These are phyloP conservation scores for Thamnophis sirtalis DNA, from an alignment of 2,113 vertebrate genomes.

Conservation along the genomic window DNA sequence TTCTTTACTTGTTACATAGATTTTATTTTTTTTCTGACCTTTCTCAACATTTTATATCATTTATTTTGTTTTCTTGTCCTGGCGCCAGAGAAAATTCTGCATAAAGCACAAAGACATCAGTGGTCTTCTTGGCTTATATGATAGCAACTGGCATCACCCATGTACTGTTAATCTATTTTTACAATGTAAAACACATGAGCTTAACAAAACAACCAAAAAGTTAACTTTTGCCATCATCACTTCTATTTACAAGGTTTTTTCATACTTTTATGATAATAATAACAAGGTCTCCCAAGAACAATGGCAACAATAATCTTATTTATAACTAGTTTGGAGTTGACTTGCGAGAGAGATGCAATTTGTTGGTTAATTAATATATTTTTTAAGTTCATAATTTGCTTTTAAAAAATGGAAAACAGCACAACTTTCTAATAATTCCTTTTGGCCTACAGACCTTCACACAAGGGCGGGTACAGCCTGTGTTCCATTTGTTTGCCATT, in stretches of 20 bases:
- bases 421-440: not conserved
- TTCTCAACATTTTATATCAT: not conserved
- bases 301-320: not conserved
- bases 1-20: not conserved
- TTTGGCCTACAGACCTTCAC: not conserved
- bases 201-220: not conserved
- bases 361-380: not conserved
- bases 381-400: not conserved
- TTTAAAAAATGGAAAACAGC: not conserved
- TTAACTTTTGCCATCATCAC: not conserved
- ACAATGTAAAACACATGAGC: not conserved
- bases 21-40: not conserved
- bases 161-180: not conserved
- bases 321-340: not conserved
- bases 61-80: not conserved
- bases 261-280: not conserved
- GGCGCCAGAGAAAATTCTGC: not conserved
- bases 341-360: not conserved
- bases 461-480: not conserved
- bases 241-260: not conserved
- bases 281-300: not conserved
- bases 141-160: not conserved
- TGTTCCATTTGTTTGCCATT: not conserved
- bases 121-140: not conserved
- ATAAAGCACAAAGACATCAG: not conserved